phyloP scores from a whole-genome alignment of 2,113 vertebrate genomes.

The Illadopsis cleaveri region DNA sequence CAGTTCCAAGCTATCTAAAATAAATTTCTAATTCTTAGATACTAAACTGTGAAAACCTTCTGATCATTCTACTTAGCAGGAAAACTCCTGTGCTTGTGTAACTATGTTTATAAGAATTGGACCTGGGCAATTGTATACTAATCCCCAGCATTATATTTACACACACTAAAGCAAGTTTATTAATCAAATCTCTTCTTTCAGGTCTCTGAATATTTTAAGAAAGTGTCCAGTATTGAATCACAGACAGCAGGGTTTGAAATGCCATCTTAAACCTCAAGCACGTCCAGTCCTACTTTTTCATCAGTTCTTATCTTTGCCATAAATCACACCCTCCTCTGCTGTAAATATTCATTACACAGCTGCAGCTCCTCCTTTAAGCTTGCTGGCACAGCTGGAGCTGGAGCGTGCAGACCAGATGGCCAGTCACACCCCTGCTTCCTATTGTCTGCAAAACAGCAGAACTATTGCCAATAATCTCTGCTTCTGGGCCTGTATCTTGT shows the following conservation, averaged over 20 bases:
- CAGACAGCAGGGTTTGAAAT: neutral
- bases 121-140: neutral
- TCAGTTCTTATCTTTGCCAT: neutral
- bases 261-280: neutral
- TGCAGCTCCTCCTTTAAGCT: conserved; percentile 46
- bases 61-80: neutral
- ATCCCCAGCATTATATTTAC: neutral
- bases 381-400: conserved; percentile 46
- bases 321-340: neutral
- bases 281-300: neutral
- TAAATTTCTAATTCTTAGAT: neutral
- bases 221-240: neutral
- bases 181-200: neutral
- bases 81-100: neutral
- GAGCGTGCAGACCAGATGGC: conserved; percentile 38
- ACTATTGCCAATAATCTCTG: neutral
- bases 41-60: neutral
- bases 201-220: neutral
- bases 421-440: conserved; percentile 12
- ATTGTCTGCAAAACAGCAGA: conserved; percentile 12
- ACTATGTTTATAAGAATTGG: neutral
- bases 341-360: conserved; percentile 38
- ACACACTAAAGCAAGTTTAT: neutral
- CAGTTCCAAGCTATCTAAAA: neutral
- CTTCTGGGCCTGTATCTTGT: neutral